Conservation (phyloP, 2,888 invertebrate species). For the Palloptera scutellata region DNA sequence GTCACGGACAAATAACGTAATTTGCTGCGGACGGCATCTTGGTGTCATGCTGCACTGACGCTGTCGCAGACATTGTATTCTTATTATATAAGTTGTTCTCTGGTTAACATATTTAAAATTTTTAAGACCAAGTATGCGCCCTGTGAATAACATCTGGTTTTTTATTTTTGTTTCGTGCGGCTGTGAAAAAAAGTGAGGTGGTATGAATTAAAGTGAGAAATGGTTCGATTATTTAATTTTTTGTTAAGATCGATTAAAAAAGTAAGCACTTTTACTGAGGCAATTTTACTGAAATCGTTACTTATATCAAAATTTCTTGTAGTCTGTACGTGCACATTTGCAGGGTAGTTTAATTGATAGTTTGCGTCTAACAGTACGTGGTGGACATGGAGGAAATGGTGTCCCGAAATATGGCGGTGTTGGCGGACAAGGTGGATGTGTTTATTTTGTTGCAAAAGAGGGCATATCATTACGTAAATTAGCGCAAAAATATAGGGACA, state of each 20-base stretch:
- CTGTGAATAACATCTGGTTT: slow-evolving; percentile 19
- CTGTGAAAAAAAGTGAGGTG: no score
- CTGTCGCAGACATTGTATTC: no score
- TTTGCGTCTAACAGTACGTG: slow-evolving; percentile 79
- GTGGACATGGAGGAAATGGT: slow-evolving; percentile 80
- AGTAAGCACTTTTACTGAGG: slow-evolving; percentile 38
- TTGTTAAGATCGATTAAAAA: slow-evolving; percentile 53
- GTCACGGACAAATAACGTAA: no score
- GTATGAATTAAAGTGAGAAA: slow-evolving; percentile 30
- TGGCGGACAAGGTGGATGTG: slow-evolving; percentile 91
- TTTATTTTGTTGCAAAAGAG: slow-evolving; percentile 76
- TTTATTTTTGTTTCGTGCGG: slow-evolving; percentile 17
- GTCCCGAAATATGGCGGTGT: slow-evolving; percentile 84
- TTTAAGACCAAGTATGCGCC: no score
- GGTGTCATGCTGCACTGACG: no score
- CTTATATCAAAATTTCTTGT: background rate
- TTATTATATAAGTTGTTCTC: no score
- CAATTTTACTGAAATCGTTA: background rate
- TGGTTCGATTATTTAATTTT: slow-evolving; percentile 57
- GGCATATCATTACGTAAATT: slow-evolving; percentile 68
- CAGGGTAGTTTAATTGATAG: slow-evolving; percentile 77
- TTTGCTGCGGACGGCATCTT: no score
- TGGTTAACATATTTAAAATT: background rate
- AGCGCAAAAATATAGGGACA: slow-evolving; percentile 53
- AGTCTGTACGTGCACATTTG: slow-evolving; percentile 54